Percentiles rank a stretch among this genome's conserved stretches.
These are phyloP conservation scores for Leptopilina syphax DNA, from an alignment of 2,888 invertebrate genomes.

Conservation along the genomic window DNA sequence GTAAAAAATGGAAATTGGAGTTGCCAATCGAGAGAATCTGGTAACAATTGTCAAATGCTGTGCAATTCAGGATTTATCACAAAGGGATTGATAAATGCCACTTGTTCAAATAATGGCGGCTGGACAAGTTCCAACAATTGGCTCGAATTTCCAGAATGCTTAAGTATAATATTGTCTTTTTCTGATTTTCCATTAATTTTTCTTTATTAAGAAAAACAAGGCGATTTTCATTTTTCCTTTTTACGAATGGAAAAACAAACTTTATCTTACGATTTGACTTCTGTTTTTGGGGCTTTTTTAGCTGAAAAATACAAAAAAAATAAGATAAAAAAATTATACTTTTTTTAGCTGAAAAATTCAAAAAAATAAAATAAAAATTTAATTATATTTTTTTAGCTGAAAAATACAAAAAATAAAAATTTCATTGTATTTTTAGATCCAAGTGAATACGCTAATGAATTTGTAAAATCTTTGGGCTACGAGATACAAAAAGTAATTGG, in stretches of 20 bases:
- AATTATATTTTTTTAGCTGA: too few relatives aligned
- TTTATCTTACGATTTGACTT: too few relatives aligned
- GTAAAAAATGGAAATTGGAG: slow-evolving; percentile 63
- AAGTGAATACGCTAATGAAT: slow-evolving; percentile 53
- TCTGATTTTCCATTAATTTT: too few relatives aligned
- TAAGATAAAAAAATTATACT: too few relatives aligned
- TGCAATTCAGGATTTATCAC: slow-evolving; percentile 58
- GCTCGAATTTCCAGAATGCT: slow-evolving; percentile 65
- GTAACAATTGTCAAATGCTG: slow-evolving; percentile 55
- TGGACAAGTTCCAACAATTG: slow-evolving; percentile 56
- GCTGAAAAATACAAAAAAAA: too few relatives aligned
- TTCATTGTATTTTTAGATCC: slow-evolving; percentile 18
- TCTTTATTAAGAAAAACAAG: too few relatives aligned
- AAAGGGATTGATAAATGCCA: slow-evolving; percentile 58
- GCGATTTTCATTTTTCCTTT: background rate
- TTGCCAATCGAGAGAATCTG: slow-evolving; percentile 50
- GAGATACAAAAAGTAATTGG: slow-evolving; percentile 60
- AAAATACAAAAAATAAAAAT: slow-evolving; percentile 33
- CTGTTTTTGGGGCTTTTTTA: too few relatives aligned
- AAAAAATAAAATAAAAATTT: too few relatives aligned
- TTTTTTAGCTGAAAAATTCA: too few relatives aligned
- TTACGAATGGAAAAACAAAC: background rate
- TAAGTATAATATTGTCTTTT: slow-evolving; percentile 50
- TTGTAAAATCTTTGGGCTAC: slow-evolving; percentile 58
- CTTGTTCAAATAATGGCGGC: slow-evolving; percentile 53